These are phyloP conservation scores for Plectropomus leopardus DNA, from an alignment of 2,113 vertebrate genomes.

Conservation along the genomic window DNA sequence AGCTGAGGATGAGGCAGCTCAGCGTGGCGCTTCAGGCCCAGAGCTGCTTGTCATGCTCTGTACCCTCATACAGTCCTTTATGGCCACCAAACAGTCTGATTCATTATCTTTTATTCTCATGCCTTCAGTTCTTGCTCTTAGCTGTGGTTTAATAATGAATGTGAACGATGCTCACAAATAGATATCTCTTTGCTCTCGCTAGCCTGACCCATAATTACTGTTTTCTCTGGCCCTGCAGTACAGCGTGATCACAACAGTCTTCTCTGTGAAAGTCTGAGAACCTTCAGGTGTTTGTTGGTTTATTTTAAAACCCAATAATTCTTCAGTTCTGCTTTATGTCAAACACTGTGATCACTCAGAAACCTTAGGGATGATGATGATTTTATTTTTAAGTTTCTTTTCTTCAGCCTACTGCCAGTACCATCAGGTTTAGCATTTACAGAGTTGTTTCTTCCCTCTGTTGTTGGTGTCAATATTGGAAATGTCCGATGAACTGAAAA, in stretches of 20 bases:
- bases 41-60: not conserved
- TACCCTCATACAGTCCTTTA: not conserved
- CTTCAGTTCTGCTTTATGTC: no score
- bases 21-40: conserved; percentile 2
- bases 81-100: not conserved
- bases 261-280: conserved; percentile 2
- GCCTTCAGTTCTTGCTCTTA: not conserved
- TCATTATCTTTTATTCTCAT: conserved; percentile 20
- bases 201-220: not conserved
- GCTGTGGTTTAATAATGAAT: not conserved
- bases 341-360: not conserved
- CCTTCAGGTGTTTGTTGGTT: not conserved
- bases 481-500: no score
- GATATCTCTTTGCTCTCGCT: not conserved
- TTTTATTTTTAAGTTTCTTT: no score
- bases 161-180: not conserved
- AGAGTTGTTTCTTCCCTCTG: no score
- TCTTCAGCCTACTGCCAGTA: no score
- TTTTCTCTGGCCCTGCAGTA: not conserved
- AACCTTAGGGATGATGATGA: no score
- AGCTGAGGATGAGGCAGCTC: conserved; percentile 34
- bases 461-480: no score
- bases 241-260: not conserved
- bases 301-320: not conserved
- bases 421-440: no score